phyloP scores from a whole-genome alignment of 2,888 invertebrate species.

The Helicoverpa assulta region DNA sequence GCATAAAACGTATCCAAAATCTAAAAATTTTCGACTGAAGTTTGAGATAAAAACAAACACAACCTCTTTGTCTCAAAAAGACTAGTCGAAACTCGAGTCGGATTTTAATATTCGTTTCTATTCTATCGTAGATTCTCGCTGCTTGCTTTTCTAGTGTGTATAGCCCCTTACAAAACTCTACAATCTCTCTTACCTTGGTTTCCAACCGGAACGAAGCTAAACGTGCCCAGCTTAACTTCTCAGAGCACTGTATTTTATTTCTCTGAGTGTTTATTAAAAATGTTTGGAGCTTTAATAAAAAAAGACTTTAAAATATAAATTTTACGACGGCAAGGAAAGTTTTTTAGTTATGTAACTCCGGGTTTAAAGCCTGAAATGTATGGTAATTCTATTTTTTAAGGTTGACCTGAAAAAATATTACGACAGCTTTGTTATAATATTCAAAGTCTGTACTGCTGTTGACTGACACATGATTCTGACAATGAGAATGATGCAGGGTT shows the following conservation, averaged over 20 bases:
- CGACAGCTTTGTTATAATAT: no score
- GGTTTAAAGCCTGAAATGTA: neutral
- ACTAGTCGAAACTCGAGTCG: no score
- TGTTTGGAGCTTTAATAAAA: constrained; percentile 32
- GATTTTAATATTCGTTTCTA: neutral
- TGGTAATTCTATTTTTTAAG: no score
- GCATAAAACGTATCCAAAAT: no score
- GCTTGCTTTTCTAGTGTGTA: constrained; percentile 15
- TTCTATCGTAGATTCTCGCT: neutral
- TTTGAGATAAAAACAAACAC: no score
- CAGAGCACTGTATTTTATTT: constrained; percentile 47
- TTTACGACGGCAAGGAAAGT: neutral
- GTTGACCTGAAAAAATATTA: no score
- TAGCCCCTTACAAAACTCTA: constrained; percentile 32
- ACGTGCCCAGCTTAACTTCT: constrained; percentile 57
- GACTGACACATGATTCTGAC: no score
- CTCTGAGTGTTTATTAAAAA: constrained; percentile 57
- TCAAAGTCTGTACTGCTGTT: neutral
- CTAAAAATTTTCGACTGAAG: no score
- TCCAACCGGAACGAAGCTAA: constrained; percentile 56
- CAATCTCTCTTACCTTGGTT: constrained; percentile 57
- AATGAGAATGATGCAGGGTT: no score
- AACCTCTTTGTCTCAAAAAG: no score
- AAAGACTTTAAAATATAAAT: neutral
- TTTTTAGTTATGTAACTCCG: neutral